Base-by-base conservation (phyloP, 2,797 vertebrate species). In the Microtus obscurus region DNA sequence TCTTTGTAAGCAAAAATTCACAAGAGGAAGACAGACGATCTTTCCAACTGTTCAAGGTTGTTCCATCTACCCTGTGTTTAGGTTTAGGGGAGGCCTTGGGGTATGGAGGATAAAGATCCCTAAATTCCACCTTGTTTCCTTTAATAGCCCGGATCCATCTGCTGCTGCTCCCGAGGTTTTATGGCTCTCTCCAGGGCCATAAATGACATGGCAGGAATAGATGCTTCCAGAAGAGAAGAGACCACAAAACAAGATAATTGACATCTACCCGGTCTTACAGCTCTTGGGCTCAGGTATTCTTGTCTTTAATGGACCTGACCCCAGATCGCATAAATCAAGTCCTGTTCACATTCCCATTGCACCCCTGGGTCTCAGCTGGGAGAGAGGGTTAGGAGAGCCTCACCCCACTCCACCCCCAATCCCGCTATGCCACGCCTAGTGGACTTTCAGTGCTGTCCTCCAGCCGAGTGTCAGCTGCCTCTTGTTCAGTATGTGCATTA, bases 201-300 rank as follows among this genome's bases (percentile, higher is more conserved):
- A 97, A 97, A 98, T 98, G 85, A 95, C 79, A 53, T 76, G 43
- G 67, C 78, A 96, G 40, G 56, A 48, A 31, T 94, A 94, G 93
- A 65, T 14, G 87, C 51, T 97, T 45, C 95, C 97, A 97, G 79
- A 89, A 97, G 93, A 97, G 95, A 97, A 97, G 79, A 88, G 31
- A 16, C 31, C 48, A 43, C 45, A n/a, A 90, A 87, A 82, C 67
- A 63, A 69, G 59, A 95, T 67, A 96, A 76, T 94, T 98, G 96
- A 87, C 90, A 63, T 97, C 23, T 91, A 91, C 95, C 51, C 43
- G 93, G 94, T 45, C 82, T 96, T 1, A 0, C 5, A 89, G 82
- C 40, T 51, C 82, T 98, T 95, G 69, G 95, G 90, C 95, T 97
- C 96, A 96, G 53, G 96, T 97, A 93, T 88, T 97, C 97, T 98